Base-by-base conservation (phyloP, 2,113 vertebrate genomes). In the Cyanistes caeruleus region DNA sequence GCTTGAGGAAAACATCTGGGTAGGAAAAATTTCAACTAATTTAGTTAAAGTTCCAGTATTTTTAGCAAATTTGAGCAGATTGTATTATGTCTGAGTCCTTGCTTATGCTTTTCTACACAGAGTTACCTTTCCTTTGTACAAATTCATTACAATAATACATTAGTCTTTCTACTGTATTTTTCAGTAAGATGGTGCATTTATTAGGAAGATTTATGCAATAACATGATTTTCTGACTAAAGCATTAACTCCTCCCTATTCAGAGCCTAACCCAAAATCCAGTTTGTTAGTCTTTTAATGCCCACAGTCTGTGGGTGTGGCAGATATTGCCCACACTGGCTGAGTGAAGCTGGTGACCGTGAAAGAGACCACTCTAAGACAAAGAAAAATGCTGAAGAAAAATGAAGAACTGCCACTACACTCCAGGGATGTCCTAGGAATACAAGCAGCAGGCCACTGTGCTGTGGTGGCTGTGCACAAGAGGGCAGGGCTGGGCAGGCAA, bases 401-500 rank as follows among this genome's bases (percentile, higher is more conserved):
- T 6, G 3, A 77, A 46, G 51, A 51, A 21, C 20, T 76, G 62
- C 22, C 44, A 19, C 62, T 62, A 44, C 2, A 7, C 25, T 58
- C 27, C 46, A 60, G 19, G 1, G 2, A 5, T 21, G 55, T 28
- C 27, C 20, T 3, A 19, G 20, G 58, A 85, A 39, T 3, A 37
- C 24, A 59, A 33, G 8, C 1, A 44, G 20, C 14, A 55, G 35
- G 46, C 37, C 5, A 0, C 27, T 67, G 84, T n/a, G 41, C 10
- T 85, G 46, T 58, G 41, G 53, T 17, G 39, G 51, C 46, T 84
- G 91, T 53, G 72, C 92, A 74, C 83, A 67, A 93, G 83, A 76
- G 83, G 88, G 88, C 95, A 93, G 85, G 56, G 72, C 35, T 44
- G 85, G 85, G 48, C 79, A 89, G 76, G 55, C 35, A 67, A 90